Evolutionary conservation across 2,113 vertebrate genomes (phyloP).

Genomic region (Solea solea): DNA sequence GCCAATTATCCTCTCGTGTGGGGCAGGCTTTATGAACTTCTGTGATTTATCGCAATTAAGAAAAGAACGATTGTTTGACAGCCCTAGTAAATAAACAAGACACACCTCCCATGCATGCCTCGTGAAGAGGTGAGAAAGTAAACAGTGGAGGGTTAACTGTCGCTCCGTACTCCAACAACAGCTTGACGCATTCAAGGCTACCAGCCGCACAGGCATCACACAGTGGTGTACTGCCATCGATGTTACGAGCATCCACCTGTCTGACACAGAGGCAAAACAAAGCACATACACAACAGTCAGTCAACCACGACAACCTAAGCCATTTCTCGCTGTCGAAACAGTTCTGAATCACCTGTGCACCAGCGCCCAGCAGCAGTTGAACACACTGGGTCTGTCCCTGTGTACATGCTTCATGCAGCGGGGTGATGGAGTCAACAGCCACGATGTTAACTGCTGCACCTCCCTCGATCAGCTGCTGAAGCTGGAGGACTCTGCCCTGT

Average conservation of each 20-base stretch:
- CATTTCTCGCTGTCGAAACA: too few relatives aligned
- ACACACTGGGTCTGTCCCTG: conserved; percentile 80
- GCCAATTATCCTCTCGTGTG: too few relatives aligned
- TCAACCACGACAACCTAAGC: background rate
- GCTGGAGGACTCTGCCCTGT: conserved; percentile 80
- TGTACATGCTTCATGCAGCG: conserved; percentile 81
- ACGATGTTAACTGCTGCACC: conserved; percentile 91
- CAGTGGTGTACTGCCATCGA: conserved; percentile 93
- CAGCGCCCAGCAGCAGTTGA: conserved; percentile 77
- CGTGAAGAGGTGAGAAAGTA: conserved; percentile 92
- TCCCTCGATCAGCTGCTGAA: conserved; percentile 86
- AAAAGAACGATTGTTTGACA: too few relatives aligned
- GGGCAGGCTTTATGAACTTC: too few relatives aligned
- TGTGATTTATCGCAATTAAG: too few relatives aligned
- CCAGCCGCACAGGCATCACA: conserved; percentile 93
- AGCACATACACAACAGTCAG: background rate
- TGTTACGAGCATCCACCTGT: conserved; percentile 94
- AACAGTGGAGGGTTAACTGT: conserved; percentile 90
- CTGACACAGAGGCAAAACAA: background rate
- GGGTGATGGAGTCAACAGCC: conserved; percentile 84
- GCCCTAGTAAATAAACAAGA: background rate
- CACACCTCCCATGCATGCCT: conserved; percentile 95
- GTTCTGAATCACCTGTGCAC: conserved; percentile 83
- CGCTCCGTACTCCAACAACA: conserved; percentile 89
- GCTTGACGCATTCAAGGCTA: conserved; percentile 88